Evolutionary conservation across 2,113 vertebrate species (phyloP), one percentile per base, ranked within the genome.

Genomic region (Mirounga angustirostris): DNA sequence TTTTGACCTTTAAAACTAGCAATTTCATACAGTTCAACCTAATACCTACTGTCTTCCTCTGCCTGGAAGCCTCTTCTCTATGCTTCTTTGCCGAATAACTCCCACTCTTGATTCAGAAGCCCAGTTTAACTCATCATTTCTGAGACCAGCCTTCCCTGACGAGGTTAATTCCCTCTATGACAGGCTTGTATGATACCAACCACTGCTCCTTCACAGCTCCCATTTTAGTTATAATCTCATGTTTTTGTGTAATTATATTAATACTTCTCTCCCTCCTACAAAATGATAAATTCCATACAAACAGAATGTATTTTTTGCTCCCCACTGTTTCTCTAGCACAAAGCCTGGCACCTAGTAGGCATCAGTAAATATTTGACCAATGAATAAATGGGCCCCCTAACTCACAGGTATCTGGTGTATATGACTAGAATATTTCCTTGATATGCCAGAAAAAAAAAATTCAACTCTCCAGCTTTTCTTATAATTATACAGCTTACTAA

Each of bases 1-100:
- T 91, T 67, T 56, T 91, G 7, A 88, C 22, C 69, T 96, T 96
- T 78, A 46, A 88, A 96, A 88, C 54, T 4, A 91, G 40, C 8
- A 59, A 18, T 76, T 54, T 73, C 81, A n/a, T 61, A 69, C 13
- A 14, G 54, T 36, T 87, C 59, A n/a, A 54, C 0, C 24, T 67
- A 65, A 74, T 19, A n/a, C 50, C n/a, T 30, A 50, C 52, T 88
- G 30, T 67, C 74, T 92, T 92, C 36, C 30, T 95, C 84, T 54
- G 33, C 52, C 63, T 56, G 16, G 69, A 91, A 96, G 30, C 28
- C 50, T 91, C 78, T 90, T 43, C 30, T 46, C 22, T 28, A 14
- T 0, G 26, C 19, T 50, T 50, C 67, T 52, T 59, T 90, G 69
- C 74, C 58, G 81, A 28, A 59, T 58, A 65, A 40, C 46, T 56